A percentile compares a stretch with the other conserved stretches of the same genome.
Conservation (phyloP, 2,888 invertebrate genomes). For the Eupithecia abbreviata region DNA sequence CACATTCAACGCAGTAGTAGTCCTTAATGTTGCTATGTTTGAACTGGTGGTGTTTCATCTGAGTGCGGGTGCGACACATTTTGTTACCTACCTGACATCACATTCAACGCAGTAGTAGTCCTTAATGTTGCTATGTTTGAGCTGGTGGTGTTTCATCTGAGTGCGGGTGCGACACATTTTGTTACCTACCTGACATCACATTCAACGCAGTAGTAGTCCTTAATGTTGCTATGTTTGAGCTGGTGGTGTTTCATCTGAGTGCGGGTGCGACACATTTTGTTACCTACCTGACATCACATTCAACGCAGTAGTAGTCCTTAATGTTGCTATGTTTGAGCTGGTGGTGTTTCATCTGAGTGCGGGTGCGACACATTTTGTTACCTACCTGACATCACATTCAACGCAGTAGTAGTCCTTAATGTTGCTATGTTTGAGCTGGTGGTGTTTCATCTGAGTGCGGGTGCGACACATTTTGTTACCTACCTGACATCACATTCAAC, state of each 20-base stretch:
- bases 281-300: constrained; percentile 30
- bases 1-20: constrained; percentile 61
- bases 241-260: constrained; percentile 74
- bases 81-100: too few relatives aligned
- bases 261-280: constrained; percentile 49
- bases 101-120: constrained; percentile 65
- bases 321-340: constrained; percentile 66
- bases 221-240: constrained; percentile 62
- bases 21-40: constrained; percentile 66
- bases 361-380: constrained; percentile 44
- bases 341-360: constrained; percentile 72
- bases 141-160: constrained; percentile 71
- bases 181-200: constrained; percentile 16
- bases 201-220: constrained; percentile 66
- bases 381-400: constrained; percentile 35
- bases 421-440: constrained; percentile 68
- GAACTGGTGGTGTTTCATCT: constrained; percentile 71
- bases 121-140: constrained; percentile 63
- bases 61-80: constrained; percentile 58
- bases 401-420: constrained; percentile 66
- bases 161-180: constrained; percentile 55
- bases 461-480: constrained; percentile 44
- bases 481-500: constrained; percentile 39
- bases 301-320: constrained; percentile 66
- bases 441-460: constrained; percentile 70